These are phyloP conservation scores for Ranitomeya imitator DNA, from an alignment of 2,113 vertebrate genomes.

Conservation along the genomic window DNA sequence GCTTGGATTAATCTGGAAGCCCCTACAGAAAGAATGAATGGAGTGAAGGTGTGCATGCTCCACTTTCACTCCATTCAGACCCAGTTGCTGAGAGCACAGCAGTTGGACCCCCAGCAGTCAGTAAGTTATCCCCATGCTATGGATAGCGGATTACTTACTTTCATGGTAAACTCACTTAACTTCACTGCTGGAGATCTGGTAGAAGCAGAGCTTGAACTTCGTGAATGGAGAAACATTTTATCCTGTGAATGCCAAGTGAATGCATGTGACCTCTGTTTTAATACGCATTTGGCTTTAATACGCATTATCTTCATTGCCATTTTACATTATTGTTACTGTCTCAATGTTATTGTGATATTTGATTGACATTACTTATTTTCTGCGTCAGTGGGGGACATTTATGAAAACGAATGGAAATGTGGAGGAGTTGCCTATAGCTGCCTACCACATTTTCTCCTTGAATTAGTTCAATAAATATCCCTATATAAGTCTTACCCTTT, in stretches of 20 bases:
- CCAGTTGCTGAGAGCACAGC: too few species aligned
- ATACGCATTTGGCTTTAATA: neutral
- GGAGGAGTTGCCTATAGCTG: neutral
- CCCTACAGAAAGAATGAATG: too few species aligned
- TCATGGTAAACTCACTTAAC: too few species aligned
- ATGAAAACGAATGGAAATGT: neutral
- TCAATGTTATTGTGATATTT: neutral
- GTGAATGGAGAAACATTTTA: neutral
- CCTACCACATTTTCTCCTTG: neutral
- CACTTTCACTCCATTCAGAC: too few species aligned
- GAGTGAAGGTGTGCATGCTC: too few species aligned
- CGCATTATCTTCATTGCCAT: neutral
- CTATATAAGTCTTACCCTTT: neutral
- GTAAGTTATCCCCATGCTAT: too few species aligned
- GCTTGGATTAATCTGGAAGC: too few species aligned
- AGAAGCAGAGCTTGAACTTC: neutral
- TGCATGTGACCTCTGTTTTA: neutral
- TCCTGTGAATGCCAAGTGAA: neutral
- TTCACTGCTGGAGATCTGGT: neutral
- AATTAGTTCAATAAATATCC: neutral
- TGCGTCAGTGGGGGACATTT: neutral
- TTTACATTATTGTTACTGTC: neutral
- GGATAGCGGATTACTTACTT: too few species aligned
- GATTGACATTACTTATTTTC: neutral
- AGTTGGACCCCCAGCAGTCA: too few species aligned